Conservation (phyloP, 2,797 vertebrate genomes). For the Balearica regulorum region DNA sequence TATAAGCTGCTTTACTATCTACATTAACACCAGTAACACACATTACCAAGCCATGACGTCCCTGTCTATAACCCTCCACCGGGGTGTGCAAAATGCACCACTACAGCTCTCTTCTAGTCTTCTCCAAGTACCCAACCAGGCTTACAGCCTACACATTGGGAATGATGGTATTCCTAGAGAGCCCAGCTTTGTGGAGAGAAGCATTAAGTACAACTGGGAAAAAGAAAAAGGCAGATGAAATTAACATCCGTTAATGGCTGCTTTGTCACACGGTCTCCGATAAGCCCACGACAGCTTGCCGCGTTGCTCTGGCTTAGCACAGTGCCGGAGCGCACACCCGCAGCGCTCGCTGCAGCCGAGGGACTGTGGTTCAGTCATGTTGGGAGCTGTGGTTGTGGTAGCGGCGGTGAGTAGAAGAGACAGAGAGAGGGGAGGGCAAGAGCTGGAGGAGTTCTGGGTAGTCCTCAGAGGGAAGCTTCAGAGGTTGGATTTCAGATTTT, state of each 20-base stretch:
- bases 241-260: not conserved
- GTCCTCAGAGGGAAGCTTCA: not conserved
- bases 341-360: rapidly evolving
- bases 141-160: not conserved
- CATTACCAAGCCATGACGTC: not conserved
- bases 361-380: not conserved
- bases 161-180: not conserved
- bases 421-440: not conserved
- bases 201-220: not conserved
- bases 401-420: not conserved
- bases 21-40: not conserved
- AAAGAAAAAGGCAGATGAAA: not conserved
- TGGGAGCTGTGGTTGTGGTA: not conserved
- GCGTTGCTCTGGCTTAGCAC: rapidly evolving
- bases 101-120: not conserved
- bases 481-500: not conserved
- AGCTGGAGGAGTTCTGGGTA: not conserved
- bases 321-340: rapidly evolving
- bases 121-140: not conserved
- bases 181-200: not conserved
- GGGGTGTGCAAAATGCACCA: not conserved
- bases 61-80: not conserved
- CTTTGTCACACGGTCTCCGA: rapidly evolving
- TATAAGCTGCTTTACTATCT: not conserved
- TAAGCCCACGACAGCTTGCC: rapidly evolving